Percentiles rank a stretch among this genome's conserved stretches.
Conservation (phyloP, 2,113 vertebrate genomes). For the Phasianus colchicus region DNA sequence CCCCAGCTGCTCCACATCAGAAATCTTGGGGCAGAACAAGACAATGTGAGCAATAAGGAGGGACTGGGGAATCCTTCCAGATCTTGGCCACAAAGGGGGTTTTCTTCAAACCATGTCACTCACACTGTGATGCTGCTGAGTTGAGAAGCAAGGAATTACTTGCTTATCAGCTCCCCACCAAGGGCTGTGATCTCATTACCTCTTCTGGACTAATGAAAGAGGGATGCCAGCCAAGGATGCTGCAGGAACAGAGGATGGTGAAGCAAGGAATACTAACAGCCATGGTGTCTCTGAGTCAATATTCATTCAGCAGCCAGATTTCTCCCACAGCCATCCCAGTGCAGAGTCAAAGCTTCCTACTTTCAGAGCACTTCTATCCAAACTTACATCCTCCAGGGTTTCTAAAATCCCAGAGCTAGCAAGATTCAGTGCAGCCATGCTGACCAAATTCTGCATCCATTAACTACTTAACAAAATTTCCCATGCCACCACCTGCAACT, state of each 20-base stretch:
- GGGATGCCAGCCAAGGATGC: conserved; percentile 1
- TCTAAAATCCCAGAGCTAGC: conserved; percentile 38
- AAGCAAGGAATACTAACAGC: not conserved
- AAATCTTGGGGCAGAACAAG: not conserved
- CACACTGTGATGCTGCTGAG: not conserved
- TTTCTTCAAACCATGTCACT: not conserved
- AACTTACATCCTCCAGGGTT: not conserved
- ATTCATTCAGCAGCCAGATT: not conserved
- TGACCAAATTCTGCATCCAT: conserved; percentile 27
- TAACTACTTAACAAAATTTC: conserved; percentile 62
- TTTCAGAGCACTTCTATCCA: conserved; percentile 1
- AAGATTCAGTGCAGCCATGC: not conserved
- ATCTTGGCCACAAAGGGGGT: not conserved
- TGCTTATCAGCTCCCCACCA: not conserved
- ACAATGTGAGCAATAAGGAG: not conserved
- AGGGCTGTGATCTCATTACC: conserved; percentile 5
- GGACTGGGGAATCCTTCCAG: not conserved
- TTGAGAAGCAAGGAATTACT: not conserved
- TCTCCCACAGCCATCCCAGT: not conserved
- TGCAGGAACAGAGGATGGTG: not conserved
- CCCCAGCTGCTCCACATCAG: rapidly evolving
- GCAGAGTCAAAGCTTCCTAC: not conserved
- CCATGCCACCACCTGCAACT: not conserved
- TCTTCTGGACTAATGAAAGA: not conserved
- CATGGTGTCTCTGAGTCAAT: rapidly evolving